Conservation (phyloP, 1,140 invertebrate genomes). For the roundworm (Caenorhabditis elegans) region WBcel235 BX284603.4:7488001-7488500, state of each 20-base stretch:
- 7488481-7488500: not conserved
- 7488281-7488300: too few relatives aligned
- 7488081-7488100: not conserved
- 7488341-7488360: not conserved
- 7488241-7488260: too few relatives aligned
- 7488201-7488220: too few relatives aligned
- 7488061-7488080: not conserved
- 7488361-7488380: too few relatives aligned
- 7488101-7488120: not conserved
- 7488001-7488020: too few relatives aligned
- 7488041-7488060: too few relatives aligned
- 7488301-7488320: too few relatives aligned
- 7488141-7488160: conserved; percentile 43
- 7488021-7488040: too few relatives aligned
- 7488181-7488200: conserved; percentile 46
- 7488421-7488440: conserved; percentile 4
- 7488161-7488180: conserved; percentile 52
- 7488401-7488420: not conserved
- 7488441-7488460: not conserved
- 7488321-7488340: not conserved
- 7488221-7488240: too few relatives aligned
- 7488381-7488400: conserved; percentile 9
- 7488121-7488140: not conserved
- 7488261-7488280: too few relatives aligned
- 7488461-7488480: not conserved